Conservation (phyloP, 2,113 vertebrate genomes). For the Actenoides hombroni region DNA sequence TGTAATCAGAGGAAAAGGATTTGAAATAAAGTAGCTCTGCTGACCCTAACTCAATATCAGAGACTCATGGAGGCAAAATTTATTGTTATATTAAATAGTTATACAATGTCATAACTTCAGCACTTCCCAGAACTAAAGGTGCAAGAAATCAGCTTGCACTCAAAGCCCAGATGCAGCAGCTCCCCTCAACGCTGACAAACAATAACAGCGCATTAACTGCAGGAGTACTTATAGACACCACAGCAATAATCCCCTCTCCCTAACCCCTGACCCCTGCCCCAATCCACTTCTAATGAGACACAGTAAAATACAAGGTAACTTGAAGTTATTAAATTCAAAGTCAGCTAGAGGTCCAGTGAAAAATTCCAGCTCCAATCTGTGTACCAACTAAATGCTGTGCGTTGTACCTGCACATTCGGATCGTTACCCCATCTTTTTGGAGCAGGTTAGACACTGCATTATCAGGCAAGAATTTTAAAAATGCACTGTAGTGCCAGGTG, state of each 20-base stretch:
- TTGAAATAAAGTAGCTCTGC: background rate
- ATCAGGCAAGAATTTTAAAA: slow-evolving; percentile 1
- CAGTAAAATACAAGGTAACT: background rate
- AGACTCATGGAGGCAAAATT: background rate
- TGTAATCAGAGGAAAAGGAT: background rate
- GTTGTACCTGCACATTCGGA: background rate
- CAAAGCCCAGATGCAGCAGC: background rate
- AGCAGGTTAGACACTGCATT: background rate
- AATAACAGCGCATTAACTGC: background rate
- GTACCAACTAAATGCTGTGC: background rate
- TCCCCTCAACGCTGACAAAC: background rate
- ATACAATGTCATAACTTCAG: background rate
- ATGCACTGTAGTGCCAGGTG: slow-evolving; percentile 21
- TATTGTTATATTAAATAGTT: background rate
- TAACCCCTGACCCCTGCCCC: background rate
- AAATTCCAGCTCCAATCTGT: background rate
- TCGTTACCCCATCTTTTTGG: background rate
- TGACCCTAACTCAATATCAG: background rate
- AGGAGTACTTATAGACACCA: background rate
- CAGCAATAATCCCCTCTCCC: background rate
- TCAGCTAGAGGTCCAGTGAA: background rate
- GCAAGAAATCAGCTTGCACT: background rate
- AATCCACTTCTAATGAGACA: background rate
- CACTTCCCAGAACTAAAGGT: background rate
- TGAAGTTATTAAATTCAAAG: background rate